phyloP scores from a whole-genome alignment of 2,797 vertebrate species.

The Vireo griseus region DNA sequence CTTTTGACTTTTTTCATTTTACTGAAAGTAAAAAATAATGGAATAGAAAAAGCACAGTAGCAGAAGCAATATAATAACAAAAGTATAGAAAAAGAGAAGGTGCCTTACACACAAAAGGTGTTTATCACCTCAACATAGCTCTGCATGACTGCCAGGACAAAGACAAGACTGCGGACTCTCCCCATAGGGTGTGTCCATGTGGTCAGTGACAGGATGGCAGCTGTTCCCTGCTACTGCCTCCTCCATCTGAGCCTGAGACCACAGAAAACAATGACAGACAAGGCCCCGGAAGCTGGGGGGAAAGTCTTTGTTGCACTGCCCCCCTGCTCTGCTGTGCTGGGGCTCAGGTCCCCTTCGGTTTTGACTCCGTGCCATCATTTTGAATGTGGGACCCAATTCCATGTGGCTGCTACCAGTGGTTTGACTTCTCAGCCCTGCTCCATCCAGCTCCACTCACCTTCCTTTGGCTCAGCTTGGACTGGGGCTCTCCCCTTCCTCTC shows the following conservation, averaged over 20 bases:
- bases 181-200: accelerated
- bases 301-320: accelerated
- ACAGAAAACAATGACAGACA: neutral
- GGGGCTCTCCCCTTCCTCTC: neutral
- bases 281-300: neutral
- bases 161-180: neutral
- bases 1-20: neutral
- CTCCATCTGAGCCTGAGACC: neutral
- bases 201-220: too few relatives aligned
- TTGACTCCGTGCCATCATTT: neutral
- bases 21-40: neutral
- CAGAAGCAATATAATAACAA: neutral
- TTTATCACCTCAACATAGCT: accelerated
- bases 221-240: neutral
- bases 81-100: neutral
- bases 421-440: neutral
- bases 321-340: neutral
- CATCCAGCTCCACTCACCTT: accelerated
- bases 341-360: neutral
- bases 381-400: neutral
- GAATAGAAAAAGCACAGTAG: neutral
- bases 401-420: accelerated
- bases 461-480: neutral
- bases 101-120: neutral
- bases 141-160: neutral